A percentile compares a stretch with the other conserved stretches of the same genome.
Conservation (phyloP, 2,888 invertebrate genomes). For the Rhagophthalmus giganteus region DNA sequence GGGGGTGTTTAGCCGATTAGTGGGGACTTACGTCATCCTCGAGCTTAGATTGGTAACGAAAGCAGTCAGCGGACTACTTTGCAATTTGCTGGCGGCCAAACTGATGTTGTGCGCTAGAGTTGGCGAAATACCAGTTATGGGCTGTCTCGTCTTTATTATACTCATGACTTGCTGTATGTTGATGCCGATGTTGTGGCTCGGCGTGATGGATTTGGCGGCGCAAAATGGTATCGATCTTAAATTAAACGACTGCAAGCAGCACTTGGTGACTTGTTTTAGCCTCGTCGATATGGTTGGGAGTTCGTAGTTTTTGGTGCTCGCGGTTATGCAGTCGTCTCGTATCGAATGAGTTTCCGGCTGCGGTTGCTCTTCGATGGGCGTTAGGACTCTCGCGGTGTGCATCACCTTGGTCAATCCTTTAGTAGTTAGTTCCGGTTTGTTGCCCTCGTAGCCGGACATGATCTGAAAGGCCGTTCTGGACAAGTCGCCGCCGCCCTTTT, state of each 20-base stretch:
- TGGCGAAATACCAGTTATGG: conserved; percentile 51
- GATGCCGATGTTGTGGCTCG: conserved; percentile 66
- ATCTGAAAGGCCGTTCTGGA: not conserved
- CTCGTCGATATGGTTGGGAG: conserved; percentile 68
- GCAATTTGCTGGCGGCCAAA: conserved; percentile 50
- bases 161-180: conserved; percentile 64
- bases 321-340: conserved; percentile 1
- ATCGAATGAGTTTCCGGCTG: not conserved
- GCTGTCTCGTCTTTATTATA: conserved; percentile 48
- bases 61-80: conserved; percentile 45
- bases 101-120: conserved; percentile 55
- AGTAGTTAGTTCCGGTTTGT: not conserved
- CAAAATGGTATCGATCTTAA: conserved; percentile 65
- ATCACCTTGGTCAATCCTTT: not conserved
- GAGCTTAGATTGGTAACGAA: conserved; percentile 50
- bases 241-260: conserved; percentile 56
- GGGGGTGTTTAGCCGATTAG: too few species aligned
- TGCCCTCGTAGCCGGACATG: not conserved
- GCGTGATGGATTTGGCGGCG: conserved; percentile 63
- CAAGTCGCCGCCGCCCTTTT: conserved; percentile 19
- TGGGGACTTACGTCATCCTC: conserved; percentile 36
- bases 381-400: conserved; percentile 17
- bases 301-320: conserved; percentile 57
- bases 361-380: conserved; percentile 35
- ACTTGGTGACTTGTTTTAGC: conserved; percentile 64